Base-by-base conservation (phyloP, 2,888 invertebrate genomes). In the Steinernema hermaphroditum region DNA sequence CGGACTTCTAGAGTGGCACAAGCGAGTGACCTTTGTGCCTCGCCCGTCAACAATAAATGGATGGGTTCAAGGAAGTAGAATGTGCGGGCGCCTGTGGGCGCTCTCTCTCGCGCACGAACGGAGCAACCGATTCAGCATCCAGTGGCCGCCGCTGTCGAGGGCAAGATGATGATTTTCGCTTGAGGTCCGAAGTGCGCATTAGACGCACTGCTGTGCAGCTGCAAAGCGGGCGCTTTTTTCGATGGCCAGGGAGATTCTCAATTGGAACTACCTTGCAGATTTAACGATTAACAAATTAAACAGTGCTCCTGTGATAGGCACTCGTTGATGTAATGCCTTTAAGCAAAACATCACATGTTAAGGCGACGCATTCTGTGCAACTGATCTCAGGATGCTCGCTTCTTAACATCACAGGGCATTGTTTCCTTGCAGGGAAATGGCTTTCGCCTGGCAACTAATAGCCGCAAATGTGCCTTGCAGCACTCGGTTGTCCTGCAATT, bases 11-110 rank as follows among this genome's bases (percentile, higher is more conserved):
- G 27, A 62, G 62, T 34, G 62, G 62, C 62, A 62, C 29, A 32
- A 62, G 29, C 62, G 32, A 32, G 62, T 62, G 62, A 62, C 62
- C 62, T 62, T 62, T 62, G 62, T 62, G 62, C 34, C 62, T 32
- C 29, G 62, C 2, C 32, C 62, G 62, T 62, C 62, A 62, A 62
- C 62, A 62, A 34, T 62, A 62, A 62, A 62, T 62, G 32, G 62
- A 62, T 62, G 62, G 62, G 62, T 62, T 62, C 62, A 62, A 34
- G 32, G 62, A 62, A 62, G 62, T 62, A 32, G 62, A 62, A 32
- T 32, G 62, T 34, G 46, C 46, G 29, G 12, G 16, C 29, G 62
- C 29, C 32, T 22, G 27, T 29, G 34, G n/a, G 32, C 62, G 32
- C 62, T 24, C 54, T 54, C 34, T 46, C 27, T 29, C 32, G 62